phyloP scores from a whole-genome alignment of 1,140 invertebrate species.

The Ceratina japonica region DNA sequence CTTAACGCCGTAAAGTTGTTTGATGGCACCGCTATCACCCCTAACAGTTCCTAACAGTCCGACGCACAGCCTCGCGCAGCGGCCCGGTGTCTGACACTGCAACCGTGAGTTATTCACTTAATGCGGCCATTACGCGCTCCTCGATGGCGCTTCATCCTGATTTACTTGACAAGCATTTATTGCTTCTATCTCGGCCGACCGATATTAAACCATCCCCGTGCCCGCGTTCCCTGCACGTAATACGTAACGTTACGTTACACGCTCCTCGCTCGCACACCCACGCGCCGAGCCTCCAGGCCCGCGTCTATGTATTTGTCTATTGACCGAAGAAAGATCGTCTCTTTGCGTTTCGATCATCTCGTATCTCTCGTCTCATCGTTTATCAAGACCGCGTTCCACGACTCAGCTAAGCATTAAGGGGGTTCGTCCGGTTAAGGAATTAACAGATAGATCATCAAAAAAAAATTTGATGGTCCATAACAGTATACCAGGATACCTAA shows the following conservation, averaged over 20 bases:
- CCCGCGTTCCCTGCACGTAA: conserved; percentile 58
- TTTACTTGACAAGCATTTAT: conserved; percentile 78
- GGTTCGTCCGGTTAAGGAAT: too few species aligned
- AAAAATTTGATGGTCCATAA: too few species aligned
- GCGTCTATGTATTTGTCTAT: too few species aligned
- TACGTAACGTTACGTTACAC: conserved; percentile 31
- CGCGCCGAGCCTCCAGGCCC: conserved; percentile 16
- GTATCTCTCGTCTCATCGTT: not conserved
- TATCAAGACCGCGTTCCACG: not conserved
- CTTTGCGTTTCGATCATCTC: not conserved
- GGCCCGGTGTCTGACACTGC: conserved; percentile 60
- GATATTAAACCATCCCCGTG: conserved; percentile 61
- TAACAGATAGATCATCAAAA: too few species aligned
- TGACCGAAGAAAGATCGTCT: conserved; percentile 3
- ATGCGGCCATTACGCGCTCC: conserved; percentile 76
- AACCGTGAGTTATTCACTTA: conserved; percentile 77
- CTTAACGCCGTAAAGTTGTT: conserved; percentile 76
- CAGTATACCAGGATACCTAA: too few species aligned
- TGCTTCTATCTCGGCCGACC: conserved; percentile 70
- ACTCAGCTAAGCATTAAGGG: not conserved
- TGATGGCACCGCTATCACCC: conserved; percentile 74
- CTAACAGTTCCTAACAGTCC: conserved; percentile 70
- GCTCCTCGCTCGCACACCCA: conserved; percentile 32
- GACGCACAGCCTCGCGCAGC: conserved; percentile 59
- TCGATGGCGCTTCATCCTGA: conserved; percentile 78